Base-by-base conservation (phyloP, 2,113 vertebrate species). In the Thinocorus orbignyianus region DNA sequence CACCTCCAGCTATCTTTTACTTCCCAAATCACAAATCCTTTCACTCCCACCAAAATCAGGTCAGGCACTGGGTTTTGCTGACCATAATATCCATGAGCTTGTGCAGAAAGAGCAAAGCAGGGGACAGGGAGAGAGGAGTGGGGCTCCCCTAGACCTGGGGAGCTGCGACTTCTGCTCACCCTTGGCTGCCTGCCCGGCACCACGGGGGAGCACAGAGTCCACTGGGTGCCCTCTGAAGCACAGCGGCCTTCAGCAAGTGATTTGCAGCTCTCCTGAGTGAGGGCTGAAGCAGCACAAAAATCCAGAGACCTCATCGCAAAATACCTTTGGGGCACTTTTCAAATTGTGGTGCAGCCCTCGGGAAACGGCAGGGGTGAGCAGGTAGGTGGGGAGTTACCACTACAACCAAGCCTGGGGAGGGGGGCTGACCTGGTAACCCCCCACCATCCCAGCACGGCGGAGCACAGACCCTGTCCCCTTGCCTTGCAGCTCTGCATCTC, bases 381-480 rank as follows among this genome's bases (percentile, higher is more conserved):
- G 82, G 90, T 95, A 83, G 78, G 71, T 30, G 51, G 31, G 48
- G 68, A 73, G 9, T 30, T 72, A 28, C 57, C 1, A 0, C 51
- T 64, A 48, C 17, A 74, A 30, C 42, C 2, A 9, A 80, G 49
- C 44, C 17, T 42, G 61, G 42, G 48, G 66, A 79, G 39, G 37
- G 41, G 10, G 23, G 5, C 51, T 86, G 58, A 35, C 11, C 23
- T 2, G 0, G 17, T 19, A 35, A 42, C 23, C 19, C 23, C 41
- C 5, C 9, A 4, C 18, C 7, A 16, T 18, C 46, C 35, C 8
- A 2, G 31, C 68, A 60, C 0, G 0, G 37, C 58, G 70, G 71
- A 70, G 55, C 70, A 64, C 55, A 78, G 51, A 83, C 39, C 39
- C 31, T 62, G 16, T 62, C 60, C 61, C 33, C 61, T 77, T 42